Evolutionary conservation across 2,888 invertebrate genomes (phyloP), one percentile per base, ranked within the genome.

Genomic region (Leptarthrus brevirostris): DNA sequence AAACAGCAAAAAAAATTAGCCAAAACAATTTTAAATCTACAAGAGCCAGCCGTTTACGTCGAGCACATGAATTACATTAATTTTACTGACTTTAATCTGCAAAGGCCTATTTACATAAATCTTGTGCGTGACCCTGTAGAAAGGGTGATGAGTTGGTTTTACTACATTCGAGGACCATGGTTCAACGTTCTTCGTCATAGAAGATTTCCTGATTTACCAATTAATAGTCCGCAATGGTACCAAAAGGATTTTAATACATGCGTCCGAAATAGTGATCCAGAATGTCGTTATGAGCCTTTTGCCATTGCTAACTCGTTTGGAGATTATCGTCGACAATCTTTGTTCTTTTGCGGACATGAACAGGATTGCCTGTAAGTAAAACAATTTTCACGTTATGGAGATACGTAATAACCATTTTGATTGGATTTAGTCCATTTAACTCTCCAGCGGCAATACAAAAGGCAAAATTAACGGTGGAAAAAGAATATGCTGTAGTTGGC

Each of bases 51-150:
- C 1, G 92, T 93, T 40, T 94, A 93, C 85, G 91, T 93, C 79
- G 93, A 94, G 81, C 94, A 95, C 81, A 93, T 94, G 72, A 94
- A 93, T 84, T 93, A 92, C 84, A 92, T 93, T 18, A 93, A 95
- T 83, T 93, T 94, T 79, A 91, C 93, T 56, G 89, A 90, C 80
- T 92, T 88, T 82, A 90, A 91, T 64, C 87, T 90, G 79, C 92
- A 92, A 1, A 89, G 91, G 80, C 94, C 94, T 2, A 93, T 94
- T 80, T 94, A 94, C 85, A 90, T 94, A 79, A 95, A 95, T 85
- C 86, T 94, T 78, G 93, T 94, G 0, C 88, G 95, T 24, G 94
- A 95, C 83, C 95, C 94, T 0, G 90, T 94, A 34, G 95, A 95
- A 83, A 87, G 94, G 52, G 92, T 94, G 12, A 93, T 94, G 80